Conservation (phyloP, 2,888 invertebrate genomes). For the Agrotis segetum region DNA sequence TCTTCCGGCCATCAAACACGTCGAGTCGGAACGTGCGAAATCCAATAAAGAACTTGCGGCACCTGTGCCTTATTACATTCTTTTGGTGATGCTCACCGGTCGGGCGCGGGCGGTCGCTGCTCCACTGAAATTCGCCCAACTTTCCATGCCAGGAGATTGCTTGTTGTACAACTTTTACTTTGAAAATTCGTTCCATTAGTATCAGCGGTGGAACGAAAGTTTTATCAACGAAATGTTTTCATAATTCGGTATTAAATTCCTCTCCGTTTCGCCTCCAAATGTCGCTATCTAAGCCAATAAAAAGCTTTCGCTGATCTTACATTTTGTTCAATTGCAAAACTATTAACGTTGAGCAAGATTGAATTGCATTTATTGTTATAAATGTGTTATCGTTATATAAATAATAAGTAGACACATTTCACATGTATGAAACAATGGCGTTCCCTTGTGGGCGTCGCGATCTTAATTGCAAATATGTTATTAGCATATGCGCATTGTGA, state of each 20-base stretch:
- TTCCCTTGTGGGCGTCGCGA: slow-evolving; percentile 85
- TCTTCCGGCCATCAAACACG: slow-evolving; percentile 89
- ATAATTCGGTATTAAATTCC: slow-evolving; percentile 77
- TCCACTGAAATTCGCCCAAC: slow-evolving; percentile 84
- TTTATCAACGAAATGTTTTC: slow-evolving; percentile 79
- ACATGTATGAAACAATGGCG: slow-evolving; percentile 84
- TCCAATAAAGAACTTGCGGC: slow-evolving; percentile 90
- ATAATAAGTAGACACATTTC: slow-evolving; percentile 76
- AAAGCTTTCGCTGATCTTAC: slow-evolving; percentile 46
- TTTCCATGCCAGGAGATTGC: slow-evolving; percentile 87
- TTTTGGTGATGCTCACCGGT: slow-evolving; percentile 85
- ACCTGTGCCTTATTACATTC: slow-evolving; percentile 91
- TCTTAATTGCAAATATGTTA: slow-evolving; percentile 89
- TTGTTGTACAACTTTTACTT: slow-evolving; percentile 88
- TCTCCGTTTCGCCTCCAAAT: slow-evolving; percentile 64
- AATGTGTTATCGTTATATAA: slow-evolving; percentile 63
- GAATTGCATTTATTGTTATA: slow-evolving; percentile 43
- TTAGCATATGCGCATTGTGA: slow-evolving; percentile 89
- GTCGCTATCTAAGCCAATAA: slow-evolving; percentile 51
- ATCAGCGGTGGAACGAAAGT: slow-evolving; percentile 81
- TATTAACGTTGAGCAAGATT: slow-evolving; percentile 37
- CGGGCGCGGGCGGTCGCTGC: slow-evolving; percentile 71
- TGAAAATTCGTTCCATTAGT: slow-evolving; percentile 88
- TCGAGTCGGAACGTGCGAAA: slow-evolving; percentile 88
- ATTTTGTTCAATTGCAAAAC: slow-evolving; percentile 43